Evolutionary conservation across 1,140 invertebrate genomes (phyloP).

Genomic region (Trypoxylus dichotomus): DNA sequence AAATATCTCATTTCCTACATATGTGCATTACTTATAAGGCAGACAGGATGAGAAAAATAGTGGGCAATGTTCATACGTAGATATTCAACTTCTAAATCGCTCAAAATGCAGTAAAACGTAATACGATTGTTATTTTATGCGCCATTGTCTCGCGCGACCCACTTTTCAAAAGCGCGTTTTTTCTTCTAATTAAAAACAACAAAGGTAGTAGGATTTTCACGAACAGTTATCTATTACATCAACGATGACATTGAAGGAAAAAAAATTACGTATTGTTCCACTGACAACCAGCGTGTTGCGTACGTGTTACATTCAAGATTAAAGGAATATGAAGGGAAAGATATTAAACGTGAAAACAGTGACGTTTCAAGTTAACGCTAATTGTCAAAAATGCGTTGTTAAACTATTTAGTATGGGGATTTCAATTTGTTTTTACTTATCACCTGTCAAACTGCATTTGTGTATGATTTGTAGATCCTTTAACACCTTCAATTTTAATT

Average conservation of each 20-base stretch:
- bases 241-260: not conserved
- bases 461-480: too few relatives aligned
- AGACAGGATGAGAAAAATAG: too few relatives aligned
- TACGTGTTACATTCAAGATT: too few relatives aligned
- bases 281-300: not conserved
- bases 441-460: too few relatives aligned
- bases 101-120: not conserved
- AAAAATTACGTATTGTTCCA: not conserved
- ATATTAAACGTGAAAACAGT: not conserved
- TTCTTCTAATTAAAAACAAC: not conserved
- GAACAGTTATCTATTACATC: constrained; percentile 2
- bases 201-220: not conserved
- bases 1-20: too few relatives aligned
- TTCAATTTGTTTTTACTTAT: too few relatives aligned
- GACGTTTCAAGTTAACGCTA: too few relatives aligned
- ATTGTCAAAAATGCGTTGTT: too few relatives aligned
- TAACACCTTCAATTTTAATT: too few relatives aligned
- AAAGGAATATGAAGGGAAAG: not conserved
- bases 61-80: not conserved
- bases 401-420: too few relatives aligned
- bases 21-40: too few relatives aligned
- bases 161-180: constrained; percentile 2
- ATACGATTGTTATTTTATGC: not conserved
- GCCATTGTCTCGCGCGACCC: not conserved
- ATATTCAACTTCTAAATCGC: not conserved